A percentile compares a stretch with the other conserved stretches of the same genome.
These are phyloP conservation scores for Scolopax bukidnonensis DNA, from an alignment of 2,797 vertebrate species.

Conservation along the genomic window DNA sequence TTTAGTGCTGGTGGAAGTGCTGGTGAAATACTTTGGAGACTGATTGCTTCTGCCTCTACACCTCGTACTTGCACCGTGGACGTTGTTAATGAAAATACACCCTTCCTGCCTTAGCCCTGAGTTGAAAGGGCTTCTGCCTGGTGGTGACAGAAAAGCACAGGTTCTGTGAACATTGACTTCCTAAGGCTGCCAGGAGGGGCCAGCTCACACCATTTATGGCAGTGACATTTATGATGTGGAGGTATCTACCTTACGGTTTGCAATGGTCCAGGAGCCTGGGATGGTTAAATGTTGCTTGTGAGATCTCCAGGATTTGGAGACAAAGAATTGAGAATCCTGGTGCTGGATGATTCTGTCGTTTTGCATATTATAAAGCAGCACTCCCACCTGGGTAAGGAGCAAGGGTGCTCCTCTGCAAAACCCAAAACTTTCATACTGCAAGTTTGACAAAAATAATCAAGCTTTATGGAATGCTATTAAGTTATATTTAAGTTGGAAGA, in stretches of 20 bases:
- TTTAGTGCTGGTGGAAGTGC: neutral
- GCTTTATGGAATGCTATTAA: neutral
- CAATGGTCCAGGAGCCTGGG: neutral
- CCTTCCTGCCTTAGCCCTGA: slow-evolving; percentile 24
- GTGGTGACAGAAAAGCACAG: slow-evolving; percentile 12
- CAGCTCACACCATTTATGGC: neutral
- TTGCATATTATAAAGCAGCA: neutral
- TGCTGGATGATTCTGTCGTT: neutral
- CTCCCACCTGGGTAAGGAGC: neutral
- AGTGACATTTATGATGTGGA: neutral
- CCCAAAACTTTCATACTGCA: neutral
- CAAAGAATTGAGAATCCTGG: neutral
- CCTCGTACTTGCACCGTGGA: neutral
- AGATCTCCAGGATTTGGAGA: neutral
- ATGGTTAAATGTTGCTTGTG: neutral
- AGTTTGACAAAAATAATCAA: neutral
- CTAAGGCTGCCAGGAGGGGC: slow-evolving; percentile 13
- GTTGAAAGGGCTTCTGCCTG: slow-evolving; percentile 17
- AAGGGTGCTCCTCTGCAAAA: neutral
- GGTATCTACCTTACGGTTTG: neutral
- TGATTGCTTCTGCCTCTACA: neutral
- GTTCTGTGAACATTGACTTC: neutral
- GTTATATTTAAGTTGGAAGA: neutral
- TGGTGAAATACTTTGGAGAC: neutral
- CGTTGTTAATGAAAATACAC: slow-evolving; percentile 22